A percentile compares a stretch with the other conserved stretches of the same genome.
Conservation (phyloP, 2,113 vertebrate genomes). For the Asarcornis scutulata region DNA sequence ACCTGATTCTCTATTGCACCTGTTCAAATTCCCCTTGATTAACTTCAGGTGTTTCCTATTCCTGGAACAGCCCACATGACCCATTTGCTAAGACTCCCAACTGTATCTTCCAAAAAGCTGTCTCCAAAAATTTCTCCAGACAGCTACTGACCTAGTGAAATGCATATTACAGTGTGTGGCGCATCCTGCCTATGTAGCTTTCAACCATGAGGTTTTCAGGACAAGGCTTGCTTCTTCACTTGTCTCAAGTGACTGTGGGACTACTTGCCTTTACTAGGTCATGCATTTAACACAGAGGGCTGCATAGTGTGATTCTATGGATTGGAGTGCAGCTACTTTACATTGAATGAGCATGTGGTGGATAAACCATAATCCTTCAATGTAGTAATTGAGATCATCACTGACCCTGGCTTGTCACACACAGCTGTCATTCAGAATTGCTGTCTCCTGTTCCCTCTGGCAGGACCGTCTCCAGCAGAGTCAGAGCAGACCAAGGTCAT, state of each 20-base stretch:
- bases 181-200: not conserved
- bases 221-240: not conserved
- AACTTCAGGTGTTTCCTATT: not conserved
- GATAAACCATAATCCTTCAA: not conserved
- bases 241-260: not conserved
- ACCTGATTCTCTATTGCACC: not conserved
- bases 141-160: not conserved
- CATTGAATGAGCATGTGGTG: not conserved
- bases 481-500: constrained; percentile 74
- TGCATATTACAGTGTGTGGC: not conserved
- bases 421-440: not conserved
- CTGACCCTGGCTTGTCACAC: not conserved
- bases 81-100: not conserved
- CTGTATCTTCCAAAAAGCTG: not conserved
- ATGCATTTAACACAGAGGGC: not conserved
- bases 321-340: not conserved
- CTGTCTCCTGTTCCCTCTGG: not conserved
- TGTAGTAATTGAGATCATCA: not conserved
- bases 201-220: not conserved
- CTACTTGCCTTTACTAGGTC: not conserved
- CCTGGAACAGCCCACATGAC: not conserved
- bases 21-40: not conserved
- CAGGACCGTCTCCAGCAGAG: constrained; percentile 78
- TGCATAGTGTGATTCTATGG: not conserved
- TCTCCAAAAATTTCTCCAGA: not conserved